phyloP scores from a whole-genome alignment of 2,888 invertebrate genomes.

The Phalera bucephala region DNA sequence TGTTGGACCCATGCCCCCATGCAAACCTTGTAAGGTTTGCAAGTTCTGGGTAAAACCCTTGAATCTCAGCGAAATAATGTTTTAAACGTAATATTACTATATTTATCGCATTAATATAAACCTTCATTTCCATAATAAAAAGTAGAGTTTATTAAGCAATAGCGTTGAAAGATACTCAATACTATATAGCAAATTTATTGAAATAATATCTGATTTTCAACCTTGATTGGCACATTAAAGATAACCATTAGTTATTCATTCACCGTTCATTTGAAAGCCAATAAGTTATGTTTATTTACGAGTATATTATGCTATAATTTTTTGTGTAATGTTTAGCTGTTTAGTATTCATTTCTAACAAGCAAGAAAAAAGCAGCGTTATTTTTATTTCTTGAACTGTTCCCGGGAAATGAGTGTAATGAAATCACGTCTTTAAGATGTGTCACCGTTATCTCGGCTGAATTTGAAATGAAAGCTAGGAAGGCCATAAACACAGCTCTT shows the following conservation, averaged over 20 bases:
- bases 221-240: background rate
- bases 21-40: too few relatives aligned
- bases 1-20: too few relatives aligned
- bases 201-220: too few relatives aligned
- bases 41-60: too few relatives aligned
- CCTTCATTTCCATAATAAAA: too few relatives aligned
- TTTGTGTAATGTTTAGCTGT: background rate
- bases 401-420: background rate
- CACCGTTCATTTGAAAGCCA: background rate
- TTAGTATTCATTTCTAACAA: background rate
- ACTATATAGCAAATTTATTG: too few relatives aligned
- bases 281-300: background rate
- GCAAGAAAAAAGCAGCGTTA: background rate
- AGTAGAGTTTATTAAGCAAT: too few relatives aligned
- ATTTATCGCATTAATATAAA: too few relatives aligned
- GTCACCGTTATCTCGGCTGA: background rate
- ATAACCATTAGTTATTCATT: background rate
- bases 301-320: background rate
- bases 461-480: background rate
- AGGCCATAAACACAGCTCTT: background rate
- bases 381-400: background rate
- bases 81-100: too few relatives aligned
- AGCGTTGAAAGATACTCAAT: too few relatives aligned
- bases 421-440: constrained; percentile 2
- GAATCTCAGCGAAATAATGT: too few relatives aligned